Evolutionary conservation across 2,888 invertebrate genomes (phyloP).

Genomic region (Adelphocoris suturalis): DNA sequence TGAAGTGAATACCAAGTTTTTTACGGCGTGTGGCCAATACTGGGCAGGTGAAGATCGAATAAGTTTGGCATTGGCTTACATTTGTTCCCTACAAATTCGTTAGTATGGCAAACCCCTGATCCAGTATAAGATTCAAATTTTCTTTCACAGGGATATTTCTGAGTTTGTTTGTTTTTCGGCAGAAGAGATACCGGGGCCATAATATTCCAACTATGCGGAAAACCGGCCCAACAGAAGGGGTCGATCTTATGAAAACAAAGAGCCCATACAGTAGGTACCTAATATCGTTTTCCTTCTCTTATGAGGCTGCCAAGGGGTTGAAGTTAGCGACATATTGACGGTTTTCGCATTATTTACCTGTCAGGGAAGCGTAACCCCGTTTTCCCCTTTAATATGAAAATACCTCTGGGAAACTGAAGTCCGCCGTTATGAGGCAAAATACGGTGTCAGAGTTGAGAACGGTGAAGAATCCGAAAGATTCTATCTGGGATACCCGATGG

Average conservation of each 20-base stretch:
- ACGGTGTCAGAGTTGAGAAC: conserved; percentile 4
- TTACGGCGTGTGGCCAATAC: no score
- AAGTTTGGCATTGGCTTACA: no score
- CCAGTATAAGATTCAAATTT: no score
- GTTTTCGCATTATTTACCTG: conserved; percentile 47
- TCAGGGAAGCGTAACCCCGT: conserved; percentile 1
- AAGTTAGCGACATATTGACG: conserved; percentile 41
- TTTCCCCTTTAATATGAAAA: conserved; percentile 18
- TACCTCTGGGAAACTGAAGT: neutral
- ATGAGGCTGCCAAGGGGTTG: conserved; percentile 21
- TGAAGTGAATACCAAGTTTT: no score
- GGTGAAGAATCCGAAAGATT: neutral
- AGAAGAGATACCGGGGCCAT: neutral
- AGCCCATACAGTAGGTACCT: neutral
- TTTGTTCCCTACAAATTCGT: no score
- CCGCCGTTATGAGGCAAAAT: neutral
- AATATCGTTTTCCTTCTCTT: conserved; percentile 23
- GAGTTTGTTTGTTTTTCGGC: neutral
- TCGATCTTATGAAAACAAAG: conserved; percentile 1
- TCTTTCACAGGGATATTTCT: no score
- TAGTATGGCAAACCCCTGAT: no score
- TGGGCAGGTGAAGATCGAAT: no score
- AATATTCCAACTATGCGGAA: neutral
- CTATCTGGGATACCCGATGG: no score
- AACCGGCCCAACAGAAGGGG: neutral